Conservation (phyloP, 2,888 invertebrate genomes). For the Scaeva pyrastri region DNA sequence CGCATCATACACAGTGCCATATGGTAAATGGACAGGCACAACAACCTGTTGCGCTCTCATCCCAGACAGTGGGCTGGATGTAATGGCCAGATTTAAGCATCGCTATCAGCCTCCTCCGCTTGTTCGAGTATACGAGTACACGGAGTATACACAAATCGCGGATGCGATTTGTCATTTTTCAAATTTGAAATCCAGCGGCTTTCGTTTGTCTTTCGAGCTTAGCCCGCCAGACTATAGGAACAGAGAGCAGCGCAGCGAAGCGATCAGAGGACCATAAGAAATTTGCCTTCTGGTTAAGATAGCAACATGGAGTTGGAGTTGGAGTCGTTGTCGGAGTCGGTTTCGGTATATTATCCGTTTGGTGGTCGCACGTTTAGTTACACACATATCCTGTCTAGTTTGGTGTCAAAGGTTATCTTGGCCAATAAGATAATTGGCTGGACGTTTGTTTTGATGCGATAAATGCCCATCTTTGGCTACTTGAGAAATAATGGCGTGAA, state of each 20-base stretch:
- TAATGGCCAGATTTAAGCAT: conserved; percentile 65
- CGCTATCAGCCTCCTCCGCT: conserved; percentile 62
- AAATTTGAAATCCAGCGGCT: conserved; percentile 71
- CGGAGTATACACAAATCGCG: conserved; percentile 46
- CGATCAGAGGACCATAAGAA: background rate
- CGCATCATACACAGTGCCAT: conserved; percentile 41
- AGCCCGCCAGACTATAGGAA: background rate
- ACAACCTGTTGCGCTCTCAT: conserved; percentile 66
- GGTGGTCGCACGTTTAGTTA: conserved; percentile 34
- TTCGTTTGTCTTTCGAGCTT: conserved; percentile 62
- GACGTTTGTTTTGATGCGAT: conserved; percentile 74
- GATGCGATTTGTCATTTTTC: conserved; percentile 75
- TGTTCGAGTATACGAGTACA: conserved; percentile 15
- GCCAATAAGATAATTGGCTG: conserved; percentile 71
- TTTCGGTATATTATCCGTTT: conserved; percentile 16
- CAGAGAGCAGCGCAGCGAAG: background rate
- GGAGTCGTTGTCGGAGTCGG: too few relatives aligned
- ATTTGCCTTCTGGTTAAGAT: conserved; percentile 68
- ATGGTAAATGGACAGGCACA: conserved; percentile 61
- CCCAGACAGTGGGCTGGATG: conserved; percentile 60
- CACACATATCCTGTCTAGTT: conserved; percentile 34
- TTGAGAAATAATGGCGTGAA: conserved; percentile 57
- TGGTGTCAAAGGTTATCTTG: conserved; percentile 71
- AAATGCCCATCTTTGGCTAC: conserved; percentile 67
- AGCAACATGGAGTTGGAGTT: conserved; percentile 26